These are phyloP conservation scores for Heliocidaris erythrogramma DNA, from an alignment of 35 echinoderm and acorn worm species.

Conservation along the genomic window DNA sequence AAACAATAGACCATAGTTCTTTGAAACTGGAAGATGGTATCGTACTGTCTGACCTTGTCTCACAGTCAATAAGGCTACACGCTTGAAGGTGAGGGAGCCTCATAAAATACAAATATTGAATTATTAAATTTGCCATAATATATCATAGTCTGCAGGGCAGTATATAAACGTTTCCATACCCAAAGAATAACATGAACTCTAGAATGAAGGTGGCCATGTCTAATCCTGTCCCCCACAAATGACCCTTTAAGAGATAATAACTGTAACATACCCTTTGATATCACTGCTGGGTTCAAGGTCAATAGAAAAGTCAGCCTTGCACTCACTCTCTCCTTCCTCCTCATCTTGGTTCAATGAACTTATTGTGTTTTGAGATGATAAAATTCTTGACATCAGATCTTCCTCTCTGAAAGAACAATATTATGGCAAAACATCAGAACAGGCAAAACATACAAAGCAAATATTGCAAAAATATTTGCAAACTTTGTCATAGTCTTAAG, in stretches of 20 bases:
- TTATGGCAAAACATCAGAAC: not conserved
- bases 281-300: not conserved
- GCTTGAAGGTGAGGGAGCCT: not conserved
- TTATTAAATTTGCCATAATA: too few species aligned
- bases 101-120: not conserved
- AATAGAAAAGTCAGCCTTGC: not conserved
- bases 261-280: not conserved
- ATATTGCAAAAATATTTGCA: not conserved
- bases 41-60: not conserved
- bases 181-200: not conserved
- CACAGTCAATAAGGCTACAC: not conserved
- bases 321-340: not conserved
- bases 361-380: not conserved
- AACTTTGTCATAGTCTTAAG: too few species aligned
- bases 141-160: too few species aligned
- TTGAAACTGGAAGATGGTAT: not conserved
- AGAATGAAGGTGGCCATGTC: not conserved
- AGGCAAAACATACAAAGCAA: not conserved
- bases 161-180: not conserved
- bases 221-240: not conserved
- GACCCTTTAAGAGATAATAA: not conserved
- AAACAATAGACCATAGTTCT: not conserved
- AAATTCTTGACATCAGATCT: conserved; percentile 27
- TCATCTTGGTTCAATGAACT: not conserved
- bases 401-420: not conserved